Evolutionary conservation across 1,140 invertebrate genomes (phyloP), one percentile per base, ranked within the genome.

Genomic region (Ericerus pela): DNA sequence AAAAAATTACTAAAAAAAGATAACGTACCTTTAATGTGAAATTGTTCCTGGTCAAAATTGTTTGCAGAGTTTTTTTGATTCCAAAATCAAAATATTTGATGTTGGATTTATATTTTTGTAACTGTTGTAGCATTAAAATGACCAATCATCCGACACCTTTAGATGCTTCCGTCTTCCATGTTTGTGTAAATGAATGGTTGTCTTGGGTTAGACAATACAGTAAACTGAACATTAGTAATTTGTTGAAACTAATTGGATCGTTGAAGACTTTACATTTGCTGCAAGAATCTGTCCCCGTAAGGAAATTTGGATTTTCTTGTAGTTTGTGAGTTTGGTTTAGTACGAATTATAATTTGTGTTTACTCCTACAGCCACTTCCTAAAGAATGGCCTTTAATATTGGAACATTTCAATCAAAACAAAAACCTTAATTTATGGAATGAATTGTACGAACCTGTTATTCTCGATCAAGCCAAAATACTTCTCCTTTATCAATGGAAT

Each of bases 321-420:
- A 6, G 5, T 41, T 47, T 47, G 8, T n/a, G n/a, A n/a, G 30
- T 33, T 33, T n/a, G n/a, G n/a, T 33, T 10, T 33, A 33, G 8
- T 33, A n/a, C n/a, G 8, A n/a, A 33, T 33, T 8, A 33, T 33
- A 33, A 33, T 33, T 33, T 33, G 8, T 10, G 31, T 10, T 33
- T n/a, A 33, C 31, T 10, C 8, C 20, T 47, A 47, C 20, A 47
- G 41, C 10, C 10, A 3, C 5, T 47, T 12, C 41, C 41, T 5
- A 3, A 47, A 2, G 41, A 47, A 24, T 47, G 41, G 41, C 20
- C 11, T 22, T 47, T 22, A 3, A 47, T 47, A 22, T 24, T 47
- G 41, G 41, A 47, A 47, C 26, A 47, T 47, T 47, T 47, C 16
- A 20, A 47, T 47, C 41, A 47, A 47, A 22, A 47, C 14, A 47